These are phyloP conservation scores for Paratrypauchen microcephalus DNA, from an alignment of 2,797 vertebrate genomes.

Conservation along the genomic window DNA sequence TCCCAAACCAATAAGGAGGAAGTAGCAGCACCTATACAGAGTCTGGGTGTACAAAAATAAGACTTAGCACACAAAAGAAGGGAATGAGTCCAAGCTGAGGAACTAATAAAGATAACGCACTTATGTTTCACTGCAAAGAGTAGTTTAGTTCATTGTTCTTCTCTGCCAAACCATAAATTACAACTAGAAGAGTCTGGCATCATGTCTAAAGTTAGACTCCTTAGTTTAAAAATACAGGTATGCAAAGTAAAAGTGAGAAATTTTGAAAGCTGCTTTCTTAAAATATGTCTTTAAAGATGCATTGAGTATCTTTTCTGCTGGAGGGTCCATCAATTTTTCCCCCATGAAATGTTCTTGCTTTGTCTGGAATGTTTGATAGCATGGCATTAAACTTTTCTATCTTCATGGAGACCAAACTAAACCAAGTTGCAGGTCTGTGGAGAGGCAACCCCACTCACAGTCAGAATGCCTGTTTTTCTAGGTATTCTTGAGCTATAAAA, in stretches of 20 bases:
- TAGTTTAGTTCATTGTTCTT: background rate
- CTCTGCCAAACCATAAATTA: background rate
- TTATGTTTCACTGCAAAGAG: background rate
- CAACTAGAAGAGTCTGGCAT: background rate
- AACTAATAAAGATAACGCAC: conserved; percentile 9
- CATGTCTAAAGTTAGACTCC: background rate
- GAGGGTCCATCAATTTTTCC: too few relatives aligned
- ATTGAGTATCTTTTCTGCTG: too few relatives aligned
- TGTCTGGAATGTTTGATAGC: too few relatives aligned
- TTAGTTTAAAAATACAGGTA: background rate
- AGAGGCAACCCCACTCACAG: too few relatives aligned
- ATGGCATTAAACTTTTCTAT: too few relatives aligned
- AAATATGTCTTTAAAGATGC: background rate
- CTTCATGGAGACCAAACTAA: too few relatives aligned
- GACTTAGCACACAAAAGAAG: background rate
- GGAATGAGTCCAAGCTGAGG: background rate
- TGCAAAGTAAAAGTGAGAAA: background rate
- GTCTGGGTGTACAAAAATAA: conserved; percentile 1
- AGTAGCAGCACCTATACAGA: background rate
- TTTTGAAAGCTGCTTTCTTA: background rate
- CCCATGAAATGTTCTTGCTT: too few relatives aligned
- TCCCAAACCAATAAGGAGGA: conserved; percentile 15
- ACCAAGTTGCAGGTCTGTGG: too few relatives aligned
- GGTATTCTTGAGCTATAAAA: too few relatives aligned
- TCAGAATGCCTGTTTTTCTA: too few relatives aligned